A percentile compares a stretch with the other conserved stretches of the same genome.
phyloP scores from a whole-genome alignment of 37 sponge, comb jelly and placozoan species.

The Agelas oroides region DNA sequence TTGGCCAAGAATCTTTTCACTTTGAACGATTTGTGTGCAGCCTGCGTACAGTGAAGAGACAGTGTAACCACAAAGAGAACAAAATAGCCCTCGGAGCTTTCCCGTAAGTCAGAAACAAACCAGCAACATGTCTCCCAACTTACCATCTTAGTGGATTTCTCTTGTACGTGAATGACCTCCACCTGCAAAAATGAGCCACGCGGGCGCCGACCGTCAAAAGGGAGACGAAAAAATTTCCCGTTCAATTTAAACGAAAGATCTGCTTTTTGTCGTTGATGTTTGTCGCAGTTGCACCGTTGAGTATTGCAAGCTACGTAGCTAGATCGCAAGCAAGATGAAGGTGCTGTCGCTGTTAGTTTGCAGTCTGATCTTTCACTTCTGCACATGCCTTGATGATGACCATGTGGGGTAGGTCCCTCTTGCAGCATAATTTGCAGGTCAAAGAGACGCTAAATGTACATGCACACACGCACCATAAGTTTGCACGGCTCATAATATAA shows the following conservation, averaged over 20 bases:
- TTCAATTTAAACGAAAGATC: too few relatives aligned
- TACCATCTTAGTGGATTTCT: not conserved
- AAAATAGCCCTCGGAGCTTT: not conserved
- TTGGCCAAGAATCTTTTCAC: conserved; percentile 92
- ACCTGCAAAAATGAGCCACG: not conserved
- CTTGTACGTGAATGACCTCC: too few relatives aligned
- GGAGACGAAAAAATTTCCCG: not conserved
- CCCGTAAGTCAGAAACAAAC: not conserved
- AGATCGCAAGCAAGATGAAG: too few relatives aligned
- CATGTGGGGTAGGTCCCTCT: not conserved
- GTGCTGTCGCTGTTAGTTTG: too few relatives aligned
- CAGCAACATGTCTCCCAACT: not conserved
- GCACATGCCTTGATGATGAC: not conserved
- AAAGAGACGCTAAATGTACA: too few relatives aligned
- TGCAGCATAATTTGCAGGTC: too few relatives aligned
- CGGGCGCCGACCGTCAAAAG: too few relatives aligned
- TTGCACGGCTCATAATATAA: too few relatives aligned
- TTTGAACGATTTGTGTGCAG: conserved; percentile 89
- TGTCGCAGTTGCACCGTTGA: too few relatives aligned
- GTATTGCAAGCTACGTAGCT: too few relatives aligned
- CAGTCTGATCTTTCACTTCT: not conserved
- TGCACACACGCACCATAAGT: too few relatives aligned
- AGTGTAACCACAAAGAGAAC: not conserved
- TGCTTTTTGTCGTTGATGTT: too few relatives aligned
- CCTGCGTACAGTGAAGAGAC: conserved; percentile 48